phyloP scores from a whole-genome alignment of 2,888 invertebrate genomes.

The Mythimna vitellina region DNA sequence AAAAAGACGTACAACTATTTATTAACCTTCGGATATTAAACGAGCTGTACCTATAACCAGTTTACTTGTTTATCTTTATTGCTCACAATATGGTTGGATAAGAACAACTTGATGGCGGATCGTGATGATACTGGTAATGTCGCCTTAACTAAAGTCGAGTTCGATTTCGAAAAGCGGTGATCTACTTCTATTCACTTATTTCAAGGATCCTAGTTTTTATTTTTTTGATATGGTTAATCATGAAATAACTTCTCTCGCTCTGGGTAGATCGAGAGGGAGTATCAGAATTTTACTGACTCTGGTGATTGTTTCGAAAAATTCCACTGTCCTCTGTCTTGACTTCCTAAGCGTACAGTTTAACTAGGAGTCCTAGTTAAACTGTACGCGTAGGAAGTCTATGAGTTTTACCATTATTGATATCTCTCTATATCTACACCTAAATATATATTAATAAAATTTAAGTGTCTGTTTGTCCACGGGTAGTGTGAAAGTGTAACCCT shows the following conservation, averaged over 20 bases:
- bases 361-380: too few relatives aligned
- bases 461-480: too few relatives aligned
- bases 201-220: too few relatives aligned
- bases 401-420: neutral
- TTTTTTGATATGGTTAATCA: too few relatives aligned
- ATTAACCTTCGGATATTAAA: slow-evolving; percentile 28
- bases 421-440: neutral
- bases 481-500: too few relatives aligned
- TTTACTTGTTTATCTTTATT: slow-evolving; percentile 19
- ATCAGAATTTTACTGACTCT: too few relatives aligned
- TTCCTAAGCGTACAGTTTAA: too few relatives aligned
- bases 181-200: neutral
- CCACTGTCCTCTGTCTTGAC: too few relatives aligned
- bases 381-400: neutral
- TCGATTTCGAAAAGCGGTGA: neutral
- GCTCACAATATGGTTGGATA: slow-evolving; percentile 1
- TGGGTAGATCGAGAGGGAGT: too few relatives aligned
- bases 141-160: neutral
- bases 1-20: slow-evolving; percentile 2
- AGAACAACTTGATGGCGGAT: neutral
- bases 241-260: too few relatives aligned
- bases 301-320: too few relatives aligned
- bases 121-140: slow-evolving; percentile 1
- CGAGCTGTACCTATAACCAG: slow-evolving; percentile 2
- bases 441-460: too few relatives aligned